Percentiles rank a stretch among this genome's conserved stretches.
Evolutionary conservation across 2,888 invertebrate species (phyloP).

Genomic region (Sphecodes monilicornis): DNA sequence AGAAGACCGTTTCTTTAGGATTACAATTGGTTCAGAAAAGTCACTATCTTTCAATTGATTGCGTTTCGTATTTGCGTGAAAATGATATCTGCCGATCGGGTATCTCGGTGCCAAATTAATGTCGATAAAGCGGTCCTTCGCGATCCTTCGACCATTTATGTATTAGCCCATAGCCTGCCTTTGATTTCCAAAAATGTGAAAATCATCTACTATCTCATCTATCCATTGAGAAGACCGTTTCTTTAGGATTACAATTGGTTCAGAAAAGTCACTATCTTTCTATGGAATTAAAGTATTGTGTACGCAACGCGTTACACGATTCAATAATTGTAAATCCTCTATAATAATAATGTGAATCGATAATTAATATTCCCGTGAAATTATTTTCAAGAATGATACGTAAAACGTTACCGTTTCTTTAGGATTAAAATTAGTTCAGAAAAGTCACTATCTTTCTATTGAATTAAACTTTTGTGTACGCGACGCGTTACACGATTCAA

Average conservation of each 20-base stretch:
- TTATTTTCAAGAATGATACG: too few relatives aligned
- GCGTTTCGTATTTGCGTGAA: background rate
- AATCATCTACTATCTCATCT: background rate
- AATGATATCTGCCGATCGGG: background rate
- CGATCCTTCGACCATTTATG: background rate
- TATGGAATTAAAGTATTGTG: too few relatives aligned
- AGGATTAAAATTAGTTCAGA: too few relatives aligned
- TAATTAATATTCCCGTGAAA: too few relatives aligned
- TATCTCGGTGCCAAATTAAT: background rate
- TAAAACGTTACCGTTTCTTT: background rate
- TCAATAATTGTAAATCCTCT: too few relatives aligned
- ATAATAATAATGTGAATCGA: too few relatives aligned
- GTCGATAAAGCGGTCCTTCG: background rate
- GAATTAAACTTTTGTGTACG: background rate
- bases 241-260: too few relatives aligned
- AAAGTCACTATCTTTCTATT: too few relatives aligned
- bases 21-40: too few relatives aligned
- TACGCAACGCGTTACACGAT: too few relatives aligned
- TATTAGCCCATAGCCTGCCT: background rate
- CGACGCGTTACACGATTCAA: background rate
- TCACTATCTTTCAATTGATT: too few relatives aligned
- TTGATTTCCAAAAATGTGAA: background rate
- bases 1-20: background rate
- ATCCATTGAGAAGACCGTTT: background rate
- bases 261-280: too few relatives aligned